Evolutionary conservation across 2,797 vertebrate species (phyloP), one percentile per base, ranked within the genome.

Genomic region (Clarias pachynema): DNA sequence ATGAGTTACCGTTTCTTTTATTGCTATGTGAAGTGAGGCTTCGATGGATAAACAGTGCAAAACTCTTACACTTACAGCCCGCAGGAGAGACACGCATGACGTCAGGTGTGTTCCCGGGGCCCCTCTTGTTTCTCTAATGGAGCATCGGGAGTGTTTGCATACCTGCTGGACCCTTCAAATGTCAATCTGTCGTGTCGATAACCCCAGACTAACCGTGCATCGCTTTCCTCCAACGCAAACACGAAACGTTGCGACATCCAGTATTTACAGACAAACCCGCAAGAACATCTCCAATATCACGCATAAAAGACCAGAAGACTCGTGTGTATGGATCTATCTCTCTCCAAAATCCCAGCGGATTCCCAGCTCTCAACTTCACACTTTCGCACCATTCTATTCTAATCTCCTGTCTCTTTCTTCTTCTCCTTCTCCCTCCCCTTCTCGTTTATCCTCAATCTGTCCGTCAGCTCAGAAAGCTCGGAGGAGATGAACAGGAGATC

Each of bases 361-460:
- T 15, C 74, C 37, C 68, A 80, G 72, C 44, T 12, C 44, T 49
- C 44, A 49, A 49, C 44, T 9, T 31, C 65, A 31, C 56, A 69
- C 49, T 10, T 22, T 59, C 24, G 62, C 34, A n/a, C 26, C 29
- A 22, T 24, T 73, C 81, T 74, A 63, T 73, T 83, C 9, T 73
- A 44, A 73, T 34, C 31, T 44, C 49, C 62, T 82, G 78, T 72
- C 20, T 59, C 26, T 78, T 60, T 49, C 66, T 57, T 59, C 59
- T n/a, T 53, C 29, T 49, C 53, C 53, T 22, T 53, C 34, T 70
- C 75, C 65, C 75, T 70, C 72, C 59, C 44, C 31, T 79, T 84
- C 84, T 77, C 70, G 40, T 57, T 84, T 80, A 87, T 74, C 86
- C 79, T 79, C 72, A 83, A 75, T 81, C 63, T 81, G 62, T 81